These are phyloP conservation scores for Aleadryas rufinucha DNA, from an alignment of 2,113 vertebrate species.

Conservation along the genomic window DNA sequence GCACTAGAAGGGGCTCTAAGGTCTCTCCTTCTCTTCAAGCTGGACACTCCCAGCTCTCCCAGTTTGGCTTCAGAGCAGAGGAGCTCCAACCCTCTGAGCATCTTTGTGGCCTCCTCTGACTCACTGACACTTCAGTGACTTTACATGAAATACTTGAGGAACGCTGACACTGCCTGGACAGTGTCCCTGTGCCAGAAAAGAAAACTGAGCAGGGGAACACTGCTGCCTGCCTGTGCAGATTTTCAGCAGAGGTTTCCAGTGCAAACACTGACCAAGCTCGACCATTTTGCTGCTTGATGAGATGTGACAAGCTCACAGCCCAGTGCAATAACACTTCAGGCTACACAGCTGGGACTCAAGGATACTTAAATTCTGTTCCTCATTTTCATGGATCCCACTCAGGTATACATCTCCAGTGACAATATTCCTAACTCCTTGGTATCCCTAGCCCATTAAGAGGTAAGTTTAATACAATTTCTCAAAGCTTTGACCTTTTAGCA, in stretches of 20 bases:
- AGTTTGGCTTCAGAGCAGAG: neutral
- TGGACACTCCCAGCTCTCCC: neutral
- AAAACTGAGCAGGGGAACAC: neutral
- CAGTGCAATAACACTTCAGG: neutral
- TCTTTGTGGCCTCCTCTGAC: neutral
- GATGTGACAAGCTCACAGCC: conserved; percentile 54
- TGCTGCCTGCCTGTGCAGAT: neutral
- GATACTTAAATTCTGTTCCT: neutral
- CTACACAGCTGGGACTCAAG: conserved; percentile 49
- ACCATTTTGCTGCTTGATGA: conserved; percentile 16
- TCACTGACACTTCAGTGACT: neutral
- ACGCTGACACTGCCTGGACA: neutral
- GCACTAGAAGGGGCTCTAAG: neutral
- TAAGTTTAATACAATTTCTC: neutral
- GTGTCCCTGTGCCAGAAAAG: neutral
- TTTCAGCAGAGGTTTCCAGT: neutral
- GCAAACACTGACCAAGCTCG: neutral
- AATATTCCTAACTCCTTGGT: neutral
- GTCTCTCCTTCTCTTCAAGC: neutral
- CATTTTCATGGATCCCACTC: neutral
- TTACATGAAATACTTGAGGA: neutral
- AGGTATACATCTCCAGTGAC: neutral
- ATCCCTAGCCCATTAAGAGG: neutral
- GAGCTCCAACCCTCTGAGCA: neutral
- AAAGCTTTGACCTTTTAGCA: neutral